Evolutionary conservation across 2,888 invertebrate species (phyloP), one percentile per base, ranked within the genome.

Genomic region (Trisateles emortualis): DNA sequence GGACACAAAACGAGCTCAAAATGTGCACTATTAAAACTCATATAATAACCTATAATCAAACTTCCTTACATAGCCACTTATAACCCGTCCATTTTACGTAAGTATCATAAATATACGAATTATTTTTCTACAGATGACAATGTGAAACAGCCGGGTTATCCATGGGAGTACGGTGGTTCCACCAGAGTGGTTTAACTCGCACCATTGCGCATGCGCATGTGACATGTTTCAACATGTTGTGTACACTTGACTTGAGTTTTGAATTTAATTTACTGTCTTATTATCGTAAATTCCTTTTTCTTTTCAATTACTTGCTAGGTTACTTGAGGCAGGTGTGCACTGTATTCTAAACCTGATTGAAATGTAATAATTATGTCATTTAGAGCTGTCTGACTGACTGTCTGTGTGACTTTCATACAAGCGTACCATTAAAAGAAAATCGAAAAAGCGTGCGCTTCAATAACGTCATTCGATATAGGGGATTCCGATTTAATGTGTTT

Each of bases 191-290:
- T 59, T 76, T 64, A 68, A 61, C 74, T 62, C 82, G 83, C 80
- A 71, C 76, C 83, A 84, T 78, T 82, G 83, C 81, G 50, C 66
- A 54, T 82, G 83, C 81, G 50, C 66, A 54, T 74, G 78, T 76
- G 80, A 84, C 80, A 81, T 81, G 78, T 85, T 80, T 76, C 72
- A 61, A 59, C 69, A 61, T 59, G 57, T 64, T 54, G 43, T 47
- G 59, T 59, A 68, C 74, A 80, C 74, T 78, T 77, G 78, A 81
- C 77, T 77, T 76, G 68, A 69, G 57, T 68, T 73, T 66, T 45
- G 52, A 59, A 61, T 61, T 59, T 53, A 61, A 61, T 72, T 58
- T 52, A 59, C 64, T 68, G 47, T 32, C 51, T 53, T 53, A 59
- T 52, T 16, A 9, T 26, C 41, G 50, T 39, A 14, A 11, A 14